Conservation (phyloP, 1,140 invertebrate species). For the Lepidurus couesii region DNA sequence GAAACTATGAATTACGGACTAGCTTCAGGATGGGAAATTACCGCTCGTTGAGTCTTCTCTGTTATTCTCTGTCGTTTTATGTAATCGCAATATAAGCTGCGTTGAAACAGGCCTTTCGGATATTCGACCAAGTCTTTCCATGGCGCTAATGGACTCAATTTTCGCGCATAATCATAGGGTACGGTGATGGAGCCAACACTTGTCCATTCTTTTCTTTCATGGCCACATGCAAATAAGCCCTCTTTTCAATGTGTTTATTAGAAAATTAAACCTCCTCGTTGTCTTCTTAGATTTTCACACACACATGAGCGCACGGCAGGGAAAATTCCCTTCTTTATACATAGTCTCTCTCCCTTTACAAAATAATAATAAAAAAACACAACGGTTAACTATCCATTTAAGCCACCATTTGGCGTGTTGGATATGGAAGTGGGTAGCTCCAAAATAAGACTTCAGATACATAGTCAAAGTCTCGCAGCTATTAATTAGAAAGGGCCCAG, state of each 20-base stretch:
- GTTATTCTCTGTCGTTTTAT: not conserved
- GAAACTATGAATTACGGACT: not conserved
- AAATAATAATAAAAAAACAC: not conserved
- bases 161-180: conserved; percentile 16
- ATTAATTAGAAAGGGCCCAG: not conserved
- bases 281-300: not conserved
- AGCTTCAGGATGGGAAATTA: not conserved
- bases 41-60: not conserved
- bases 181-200: conserved; percentile 7
- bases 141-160: conserved; percentile 21
- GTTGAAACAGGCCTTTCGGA: not conserved
- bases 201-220: conserved; percentile 19
- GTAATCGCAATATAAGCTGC: not conserved
- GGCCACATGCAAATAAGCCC: not conserved
- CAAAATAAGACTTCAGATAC: not conserved
- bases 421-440: not conserved
- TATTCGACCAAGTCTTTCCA: not conserved
- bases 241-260: not conserved
- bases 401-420: conserved; percentile 7
- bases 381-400: conserved; percentile 6
- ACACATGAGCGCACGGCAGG: not conserved
- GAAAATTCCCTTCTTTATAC: not conserved
- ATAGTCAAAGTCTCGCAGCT: conserved; percentile 18
- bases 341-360: not conserved
- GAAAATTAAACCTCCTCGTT: conserved; percentile 7